Conservation (phyloP, 2,888 invertebrate genomes). For the Diogma glabrata region DNA sequence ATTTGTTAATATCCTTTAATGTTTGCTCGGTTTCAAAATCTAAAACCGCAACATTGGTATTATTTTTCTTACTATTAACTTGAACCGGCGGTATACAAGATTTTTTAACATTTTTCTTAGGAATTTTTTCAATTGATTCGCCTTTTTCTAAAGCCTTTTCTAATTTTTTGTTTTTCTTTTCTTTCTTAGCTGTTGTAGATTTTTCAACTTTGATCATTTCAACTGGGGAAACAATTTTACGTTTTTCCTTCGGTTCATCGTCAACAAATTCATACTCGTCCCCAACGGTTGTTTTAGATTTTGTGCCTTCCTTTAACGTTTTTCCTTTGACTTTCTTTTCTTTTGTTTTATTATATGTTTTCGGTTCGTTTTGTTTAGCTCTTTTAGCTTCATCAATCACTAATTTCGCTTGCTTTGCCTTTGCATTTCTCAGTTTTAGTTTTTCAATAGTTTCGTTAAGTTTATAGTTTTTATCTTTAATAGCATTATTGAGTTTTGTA, state of each 20-base stretch:
- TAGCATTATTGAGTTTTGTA: slow-evolving; percentile 15
- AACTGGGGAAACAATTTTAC: slow-evolving; percentile 18
- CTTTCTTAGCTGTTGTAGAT: slow-evolving; percentile 36
- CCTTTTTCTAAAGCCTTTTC: slow-evolving; percentile 33
- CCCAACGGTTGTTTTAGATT: slow-evolving; percentile 14
- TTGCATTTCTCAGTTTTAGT: slow-evolving; percentile 41
- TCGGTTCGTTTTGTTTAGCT: no score
- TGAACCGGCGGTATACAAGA: not conserved
- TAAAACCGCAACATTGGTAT: slow-evolving; percentile 45
- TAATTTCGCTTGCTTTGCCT: slow-evolving; percentile 7
- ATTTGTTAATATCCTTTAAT: slow-evolving; percentile 75
- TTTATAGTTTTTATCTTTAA: slow-evolving; percentile 39
- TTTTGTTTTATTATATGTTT: slow-evolving; percentile 2
- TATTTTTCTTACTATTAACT: slow-evolving; percentile 10
- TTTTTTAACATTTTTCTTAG: slow-evolving; percentile 12
- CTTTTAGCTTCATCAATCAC: not conserved
- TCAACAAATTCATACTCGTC: slow-evolving; percentile 25
- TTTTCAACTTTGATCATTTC: slow-evolving; percentile 23
- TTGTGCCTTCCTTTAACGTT: slow-evolving; percentile 15
- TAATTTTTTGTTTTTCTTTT: slow-evolving; percentile 22
- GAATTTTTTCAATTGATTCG: slow-evolving; percentile 43
- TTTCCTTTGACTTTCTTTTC: no score
- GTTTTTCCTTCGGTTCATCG: slow-evolving; percentile 22
- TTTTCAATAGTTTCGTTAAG: slow-evolving; percentile 49
- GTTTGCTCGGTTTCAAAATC: slow-evolving; percentile 54